phyloP scores from a whole-genome alignment of 2,797 vertebrate genomes.

The Propithecus perrieri region DNA sequence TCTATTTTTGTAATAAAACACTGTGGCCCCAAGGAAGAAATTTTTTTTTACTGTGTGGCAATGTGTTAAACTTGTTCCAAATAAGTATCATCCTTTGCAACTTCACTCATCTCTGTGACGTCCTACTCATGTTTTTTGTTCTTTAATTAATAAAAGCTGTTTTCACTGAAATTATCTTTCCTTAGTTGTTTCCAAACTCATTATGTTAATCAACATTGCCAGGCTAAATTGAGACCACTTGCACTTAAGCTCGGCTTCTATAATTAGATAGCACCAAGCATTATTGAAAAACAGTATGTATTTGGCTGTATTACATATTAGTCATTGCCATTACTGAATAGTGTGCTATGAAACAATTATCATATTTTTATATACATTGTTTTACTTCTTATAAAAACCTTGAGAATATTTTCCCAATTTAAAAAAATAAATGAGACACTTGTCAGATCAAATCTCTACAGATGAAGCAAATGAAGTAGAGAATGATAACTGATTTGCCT shows the following conservation, averaged over 20 bases:
- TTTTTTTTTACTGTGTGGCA: too few species aligned
- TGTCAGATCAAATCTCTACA: constrained; percentile 36
- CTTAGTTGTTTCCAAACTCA: not conserved
- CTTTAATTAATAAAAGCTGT: constrained; percentile 28
- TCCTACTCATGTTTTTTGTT: not conserved
- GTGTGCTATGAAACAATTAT: not conserved
- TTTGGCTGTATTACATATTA: not conserved
- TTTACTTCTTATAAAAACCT: not conserved
- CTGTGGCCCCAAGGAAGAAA: too few species aligned
- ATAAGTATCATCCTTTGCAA: not conserved
- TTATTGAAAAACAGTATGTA: not conserved
- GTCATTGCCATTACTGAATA: not conserved
- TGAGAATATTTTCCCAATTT: constrained; percentile 4
- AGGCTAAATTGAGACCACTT: constrained; percentile 4
- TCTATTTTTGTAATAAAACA: too few species aligned
- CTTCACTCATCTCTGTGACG: not conserved
- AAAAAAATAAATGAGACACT: not conserved
- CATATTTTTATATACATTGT: not conserved
- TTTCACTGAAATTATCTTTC: constrained; percentile 33
- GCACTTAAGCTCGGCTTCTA: constrained; percentile 7
- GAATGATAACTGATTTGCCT: not conserved
- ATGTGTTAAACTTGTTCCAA: not conserved
- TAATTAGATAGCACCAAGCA: not conserved
- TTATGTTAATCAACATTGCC: not conserved
- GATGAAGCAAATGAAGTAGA: not conserved